phyloP scores from a whole-genome alignment of 2,113 vertebrate genomes.

The Phylloscopus trochiloides region DNA sequence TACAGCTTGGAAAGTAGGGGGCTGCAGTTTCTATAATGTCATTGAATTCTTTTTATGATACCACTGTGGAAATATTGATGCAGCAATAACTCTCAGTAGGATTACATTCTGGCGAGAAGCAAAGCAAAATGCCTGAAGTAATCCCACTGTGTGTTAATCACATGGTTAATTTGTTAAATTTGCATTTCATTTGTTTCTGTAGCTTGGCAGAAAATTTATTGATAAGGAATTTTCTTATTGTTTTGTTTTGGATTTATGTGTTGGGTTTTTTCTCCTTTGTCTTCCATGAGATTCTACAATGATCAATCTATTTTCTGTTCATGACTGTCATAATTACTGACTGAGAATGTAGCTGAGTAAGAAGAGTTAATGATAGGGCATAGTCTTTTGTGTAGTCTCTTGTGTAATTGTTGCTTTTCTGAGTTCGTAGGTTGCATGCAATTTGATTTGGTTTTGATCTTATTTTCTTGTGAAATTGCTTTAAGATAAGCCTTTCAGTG shows the following conservation, averaged over 20 bases:
- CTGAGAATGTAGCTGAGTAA: not conserved
- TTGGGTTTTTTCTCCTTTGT: not conserved
- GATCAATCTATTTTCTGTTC: conserved; percentile 47
- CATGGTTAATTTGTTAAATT: conserved; percentile 70
- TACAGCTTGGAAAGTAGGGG: conserved; percentile 44
- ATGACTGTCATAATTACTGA: conserved; percentile 32
- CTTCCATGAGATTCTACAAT: conserved; percentile 26
- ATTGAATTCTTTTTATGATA: conserved; percentile 33
- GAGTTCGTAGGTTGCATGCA: not conserved
- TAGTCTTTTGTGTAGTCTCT: conserved; percentile 3
- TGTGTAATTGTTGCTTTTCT: conserved; percentile 34
- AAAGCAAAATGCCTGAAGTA: conserved; percentile 47
- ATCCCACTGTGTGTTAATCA: conserved; percentile 62
- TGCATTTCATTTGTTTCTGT: conserved; percentile 60
- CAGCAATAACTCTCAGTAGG: conserved; percentile 41
- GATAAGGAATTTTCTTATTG: conserved; percentile 27
- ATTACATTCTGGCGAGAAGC: conserved; percentile 54
- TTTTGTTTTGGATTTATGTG: not conserved
- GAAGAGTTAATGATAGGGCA: conserved; percentile 44
- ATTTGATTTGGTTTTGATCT: conserved; percentile 39
- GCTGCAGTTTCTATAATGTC: not conserved
- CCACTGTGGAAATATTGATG: not conserved
- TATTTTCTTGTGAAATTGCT: conserved; percentile 45
- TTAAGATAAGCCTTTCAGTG: conserved; percentile 6
- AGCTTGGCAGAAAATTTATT: conserved; percentile 54